phyloP scores from a whole-genome alignment of 2,113 vertebrate species.

The Corvus cornix region DNA sequence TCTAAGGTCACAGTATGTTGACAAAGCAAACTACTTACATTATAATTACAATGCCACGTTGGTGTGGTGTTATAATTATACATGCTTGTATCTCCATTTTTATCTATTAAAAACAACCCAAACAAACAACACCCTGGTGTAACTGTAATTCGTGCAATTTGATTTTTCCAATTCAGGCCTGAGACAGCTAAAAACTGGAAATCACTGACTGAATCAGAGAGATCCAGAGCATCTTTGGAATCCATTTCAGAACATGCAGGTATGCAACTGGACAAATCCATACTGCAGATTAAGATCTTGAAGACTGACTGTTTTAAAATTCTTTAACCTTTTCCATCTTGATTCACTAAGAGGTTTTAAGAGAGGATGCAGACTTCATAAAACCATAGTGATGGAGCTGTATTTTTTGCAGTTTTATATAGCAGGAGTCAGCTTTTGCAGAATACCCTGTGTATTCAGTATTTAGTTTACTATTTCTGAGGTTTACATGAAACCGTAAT shows the following conservation, averaged over 20 bases:
- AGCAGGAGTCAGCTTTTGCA: neutral
- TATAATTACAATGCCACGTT: neutral
- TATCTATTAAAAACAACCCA: neutral
- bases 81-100: neutral
- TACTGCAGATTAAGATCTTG: neutral
- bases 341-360: neutral
- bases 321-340: neutral
- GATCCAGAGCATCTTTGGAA: slow-evolving; percentile 70
- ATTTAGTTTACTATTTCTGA: neutral
- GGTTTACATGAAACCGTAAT: neutral
- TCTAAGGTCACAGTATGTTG: neutral
- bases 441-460: neutral
- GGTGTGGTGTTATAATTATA: neutral
- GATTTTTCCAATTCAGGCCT: slow-evolving; percentile 70
- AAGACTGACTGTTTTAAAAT: neutral
- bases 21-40: neutral
- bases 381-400: neutral
- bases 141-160: neutral
- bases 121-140: neutral
- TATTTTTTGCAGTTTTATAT: neutral
- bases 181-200: slow-evolving; percentile 80
- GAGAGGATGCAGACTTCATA: neutral
- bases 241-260: slow-evolving; percentile 77
- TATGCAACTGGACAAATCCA: slow-evolving; percentile 57
- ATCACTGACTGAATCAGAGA: slow-evolving; percentile 75